Evolutionary conservation across 2,797 vertebrate genomes (phyloP), one percentile per base, ranked within the genome.

Genomic region (Todus mexicanus): DNA sequence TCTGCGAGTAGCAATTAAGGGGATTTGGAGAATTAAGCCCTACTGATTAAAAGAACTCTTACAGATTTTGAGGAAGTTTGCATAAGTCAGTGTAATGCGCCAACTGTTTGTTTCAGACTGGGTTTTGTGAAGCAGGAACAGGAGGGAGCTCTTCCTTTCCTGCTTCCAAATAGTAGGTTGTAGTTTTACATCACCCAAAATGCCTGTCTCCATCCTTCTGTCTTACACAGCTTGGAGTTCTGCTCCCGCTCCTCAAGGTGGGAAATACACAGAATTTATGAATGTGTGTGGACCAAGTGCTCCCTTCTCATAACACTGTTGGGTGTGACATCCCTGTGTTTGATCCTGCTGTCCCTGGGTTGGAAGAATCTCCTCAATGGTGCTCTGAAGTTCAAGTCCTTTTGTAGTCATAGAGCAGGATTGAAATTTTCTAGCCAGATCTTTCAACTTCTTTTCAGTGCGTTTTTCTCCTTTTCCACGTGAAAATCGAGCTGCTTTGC

Each of bases 1-100:
- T 38, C 51, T 48, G n/a, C 0, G 2, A 56, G 15, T 9, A 54
- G 22, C 5, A 0, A n/a, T n/a, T n/a, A n/a, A 21, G 11, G 23
- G 11, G 12, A 16, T 10, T 12, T 80, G 47, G 66, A 81, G 15
- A 35, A 21, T 37, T 60, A 71, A 64, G 26, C 45, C 14, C 31
- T 63, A 3, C 1, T 6, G 45, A 51, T 53, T 57, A 56, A 56
- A 56, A 78, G 35, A 35, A 47, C 42, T 78, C 47, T 42, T n/a
- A 42, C 2, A 6, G 42, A 38, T 75, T 78, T 54, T 27, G 65
- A 69, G 54, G 25, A 45, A 33, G 19, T 70, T 76, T 63, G 33
- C 11, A 2, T 56, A 21, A 86, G 35, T 86, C 6, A 10, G 15
- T 47, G 16, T 66, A 56, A 45, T 48, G 33, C 8, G 18, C 10